Evolutionary conservation across 2,113 vertebrate genomes (phyloP).

Genomic region (Panthera tigris): DNA sequence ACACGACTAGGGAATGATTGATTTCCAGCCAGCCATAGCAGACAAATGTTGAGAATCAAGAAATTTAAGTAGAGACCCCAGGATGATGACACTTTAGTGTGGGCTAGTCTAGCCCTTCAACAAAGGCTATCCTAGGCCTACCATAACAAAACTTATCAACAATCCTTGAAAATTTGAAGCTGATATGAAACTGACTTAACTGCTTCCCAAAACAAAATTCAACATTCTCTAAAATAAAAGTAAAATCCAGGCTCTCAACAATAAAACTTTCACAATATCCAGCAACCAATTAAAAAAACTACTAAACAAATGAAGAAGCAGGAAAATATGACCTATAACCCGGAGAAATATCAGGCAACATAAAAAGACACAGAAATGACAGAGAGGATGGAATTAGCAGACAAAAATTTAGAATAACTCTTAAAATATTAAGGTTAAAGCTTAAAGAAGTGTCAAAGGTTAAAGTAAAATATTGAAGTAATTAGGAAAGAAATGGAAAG

Average conservation of each 20-base stretch:
- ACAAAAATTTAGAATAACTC: neutral
- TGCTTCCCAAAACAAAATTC: neutral
- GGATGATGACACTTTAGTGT: neutral
- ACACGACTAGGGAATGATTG: neutral
- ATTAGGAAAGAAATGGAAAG: neutral
- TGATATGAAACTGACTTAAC: neutral
- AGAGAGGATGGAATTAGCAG: neutral
- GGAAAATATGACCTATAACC: neutral
- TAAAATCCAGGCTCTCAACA: neutral
- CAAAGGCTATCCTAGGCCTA: neutral
- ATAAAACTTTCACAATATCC: neutral
- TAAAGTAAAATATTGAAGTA: neutral
- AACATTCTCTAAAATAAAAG: neutral
- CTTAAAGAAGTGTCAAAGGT: neutral
- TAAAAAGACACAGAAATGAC: neutral
- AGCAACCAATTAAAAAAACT: neutral
- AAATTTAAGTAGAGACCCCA: neutral
- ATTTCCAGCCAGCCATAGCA: neutral
- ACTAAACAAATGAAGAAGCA: neutral
- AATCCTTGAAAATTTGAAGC: neutral
- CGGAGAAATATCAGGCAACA: neutral
- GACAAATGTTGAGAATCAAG: neutral
- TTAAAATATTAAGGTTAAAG: neutral
- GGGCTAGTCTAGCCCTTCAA: neutral
- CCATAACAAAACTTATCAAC: neutral